Conservation (phyloP, 2,797 vertebrate genomes). For the Staurois parvus region DNA sequence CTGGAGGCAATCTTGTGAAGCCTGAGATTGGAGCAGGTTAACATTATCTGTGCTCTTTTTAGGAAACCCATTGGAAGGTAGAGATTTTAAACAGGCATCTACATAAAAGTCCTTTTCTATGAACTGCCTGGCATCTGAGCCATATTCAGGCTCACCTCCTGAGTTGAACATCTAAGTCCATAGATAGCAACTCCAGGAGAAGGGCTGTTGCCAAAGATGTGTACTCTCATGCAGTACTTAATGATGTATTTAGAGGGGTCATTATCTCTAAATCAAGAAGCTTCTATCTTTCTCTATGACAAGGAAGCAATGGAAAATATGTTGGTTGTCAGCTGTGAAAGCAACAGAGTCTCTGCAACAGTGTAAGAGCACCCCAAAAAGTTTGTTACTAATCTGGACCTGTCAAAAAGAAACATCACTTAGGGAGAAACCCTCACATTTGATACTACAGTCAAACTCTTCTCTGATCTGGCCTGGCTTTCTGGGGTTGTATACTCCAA, state of each 20-base stretch:
- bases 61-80: background rate
- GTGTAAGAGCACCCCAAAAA: slow-evolving; percentile 10
- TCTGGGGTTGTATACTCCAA: background rate
- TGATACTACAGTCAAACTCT: background rate
- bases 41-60: too few species aligned
- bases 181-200: slow-evolving; percentile 33
- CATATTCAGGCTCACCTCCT: too few species aligned
- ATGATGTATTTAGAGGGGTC: slow-evolving; percentile 33
- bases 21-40: background rate
- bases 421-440: background rate
- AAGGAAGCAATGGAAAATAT: slow-evolving; percentile 42
- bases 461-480: background rate
- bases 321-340: slow-evolving; percentile 15
- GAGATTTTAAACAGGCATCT: background rate
- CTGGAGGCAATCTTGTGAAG: background rate
- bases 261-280: slow-evolving; percentile 44
- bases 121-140: too few species aligned
- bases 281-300: slow-evolving; percentile 42
- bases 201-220: too few species aligned
- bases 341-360: slow-evolving; percentile 8
- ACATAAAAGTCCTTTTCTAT: slow-evolving; percentile 6
- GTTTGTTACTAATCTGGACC: slow-evolving; percentile 23
- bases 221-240: slow-evolving; percentile 7
- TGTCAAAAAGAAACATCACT: background rate
- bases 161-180: too few species aligned